These are phyloP conservation scores for Sycophaga agraensis DNA, from an alignment of 1,140 invertebrate genomes.

Conservation along the genomic window DNA sequence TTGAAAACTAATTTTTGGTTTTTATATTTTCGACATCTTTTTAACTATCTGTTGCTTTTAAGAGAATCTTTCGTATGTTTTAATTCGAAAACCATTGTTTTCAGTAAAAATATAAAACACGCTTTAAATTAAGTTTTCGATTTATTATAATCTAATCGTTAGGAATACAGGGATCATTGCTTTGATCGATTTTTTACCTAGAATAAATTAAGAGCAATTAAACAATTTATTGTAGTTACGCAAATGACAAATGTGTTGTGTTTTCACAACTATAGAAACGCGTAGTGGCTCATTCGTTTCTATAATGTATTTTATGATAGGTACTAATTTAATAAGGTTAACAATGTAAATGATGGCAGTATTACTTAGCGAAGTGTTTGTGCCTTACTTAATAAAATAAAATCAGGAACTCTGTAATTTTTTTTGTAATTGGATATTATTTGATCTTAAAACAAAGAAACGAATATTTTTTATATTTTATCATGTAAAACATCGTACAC, in stretches of 20 bases:
- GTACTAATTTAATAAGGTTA: too few species aligned
- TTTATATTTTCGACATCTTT: too few species aligned
- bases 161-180: too few species aligned
- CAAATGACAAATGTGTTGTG: constrained; percentile 15
- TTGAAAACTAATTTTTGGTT: too few species aligned
- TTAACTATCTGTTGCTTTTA: too few species aligned
- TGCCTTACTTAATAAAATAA: constrained; percentile 26
- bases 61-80: too few species aligned
- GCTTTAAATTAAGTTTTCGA: too few species aligned
- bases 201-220: not conserved
- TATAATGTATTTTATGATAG: not conserved
- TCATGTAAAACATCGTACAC: not conserved
- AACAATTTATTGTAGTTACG: constrained; percentile 2
- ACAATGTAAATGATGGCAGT: constrained; percentile 19
- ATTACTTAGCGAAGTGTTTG: constrained; percentile 26
- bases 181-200: too few species aligned
- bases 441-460: not conserved
- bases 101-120: too few species aligned
- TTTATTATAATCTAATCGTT: too few species aligned
- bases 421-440: not conserved
- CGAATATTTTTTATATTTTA: constrained; percentile 5
- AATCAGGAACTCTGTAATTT: not conserved
- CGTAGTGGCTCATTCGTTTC: not conserved
- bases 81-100: too few species aligned
- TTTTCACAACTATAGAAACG: too few species aligned